These are phyloP conservation scores for Spodoptera exigua DNA, from an alignment of 2,888 invertebrate species.

Conservation along the genomic window DNA sequence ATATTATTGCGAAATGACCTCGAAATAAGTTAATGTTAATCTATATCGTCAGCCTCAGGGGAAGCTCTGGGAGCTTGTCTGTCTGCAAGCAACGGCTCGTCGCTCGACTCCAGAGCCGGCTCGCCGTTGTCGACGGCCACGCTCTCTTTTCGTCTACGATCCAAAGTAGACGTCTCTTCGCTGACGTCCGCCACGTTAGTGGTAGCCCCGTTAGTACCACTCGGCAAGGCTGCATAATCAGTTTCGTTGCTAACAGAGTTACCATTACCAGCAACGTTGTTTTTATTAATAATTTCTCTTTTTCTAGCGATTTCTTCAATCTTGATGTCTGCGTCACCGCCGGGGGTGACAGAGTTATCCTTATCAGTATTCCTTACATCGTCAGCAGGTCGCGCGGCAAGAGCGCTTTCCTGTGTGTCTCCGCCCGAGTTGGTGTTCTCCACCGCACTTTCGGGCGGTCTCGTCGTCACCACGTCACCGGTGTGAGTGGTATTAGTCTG, in stretches of 20 bases:
- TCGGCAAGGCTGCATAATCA: conserved; percentile 57
- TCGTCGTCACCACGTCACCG: conserved; percentile 75
- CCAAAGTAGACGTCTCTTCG: conserved; percentile 72
- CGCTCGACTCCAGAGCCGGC: conserved; percentile 60
- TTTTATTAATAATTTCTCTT: conserved; percentile 62
- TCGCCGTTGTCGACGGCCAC: conserved; percentile 60
- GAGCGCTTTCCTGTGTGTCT: conserved; percentile 64
- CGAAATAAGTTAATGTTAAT: conserved; percentile 71
- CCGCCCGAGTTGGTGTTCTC: conserved; percentile 66
- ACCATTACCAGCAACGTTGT: conserved; percentile 60
- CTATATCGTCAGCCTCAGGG: conserved; percentile 80
- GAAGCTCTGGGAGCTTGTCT: conserved; percentile 72
- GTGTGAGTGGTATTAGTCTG: conserved; percentile 84
- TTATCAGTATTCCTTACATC: conserved; percentile 64
- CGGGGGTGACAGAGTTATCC: conserved; percentile 58
- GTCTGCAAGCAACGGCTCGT: conserved; percentile 46
- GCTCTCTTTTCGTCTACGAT: conserved; percentile 78
- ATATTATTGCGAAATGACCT: conserved; percentile 63
- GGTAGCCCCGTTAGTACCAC: conserved; percentile 58
- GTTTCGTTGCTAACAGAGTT: conserved; percentile 58
- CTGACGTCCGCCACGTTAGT: conserved; percentile 57
- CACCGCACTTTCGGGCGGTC: conserved; percentile 68
- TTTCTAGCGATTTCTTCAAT: conserved; percentile 80
- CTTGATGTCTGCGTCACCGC: conserved; percentile 66
- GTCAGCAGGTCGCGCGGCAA: conserved; percentile 48